Percentiles rank a stretch among this genome's conserved stretches.
Conservation (phyloP, 1,140 invertebrate species). For the Heliothis subflexa region DNA sequence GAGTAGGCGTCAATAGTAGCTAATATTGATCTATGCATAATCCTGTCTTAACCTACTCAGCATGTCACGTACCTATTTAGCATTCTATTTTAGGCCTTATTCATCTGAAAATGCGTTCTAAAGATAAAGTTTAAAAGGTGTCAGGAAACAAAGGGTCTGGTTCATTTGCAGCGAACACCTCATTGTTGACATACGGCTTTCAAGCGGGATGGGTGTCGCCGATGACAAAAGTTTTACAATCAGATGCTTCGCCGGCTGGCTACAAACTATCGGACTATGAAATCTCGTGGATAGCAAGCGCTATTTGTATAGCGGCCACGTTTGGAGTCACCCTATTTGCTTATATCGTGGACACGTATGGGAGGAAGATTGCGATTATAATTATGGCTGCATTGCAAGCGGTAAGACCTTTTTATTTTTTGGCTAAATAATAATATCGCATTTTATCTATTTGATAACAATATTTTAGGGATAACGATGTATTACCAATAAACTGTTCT, state of each 20-base stretch:
- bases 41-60: too few relatives aligned
- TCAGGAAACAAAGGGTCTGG: slow-evolving; percentile 14
- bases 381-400: slow-evolving; percentile 44
- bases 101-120: neutral
- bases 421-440: too few relatives aligned
- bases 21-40: too few relatives aligned
- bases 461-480: too few relatives aligned
- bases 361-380: slow-evolving; percentile 37
- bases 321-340: slow-evolving; percentile 50
- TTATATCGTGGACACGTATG: slow-evolving; percentile 45
- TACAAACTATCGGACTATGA: slow-evolving; percentile 78
- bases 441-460: too few relatives aligned
- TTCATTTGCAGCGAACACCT: slow-evolving; percentile 83
- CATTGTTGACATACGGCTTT: slow-evolving; percentile 83
- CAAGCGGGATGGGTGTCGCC: slow-evolving; percentile 87
- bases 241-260: slow-evolving; percentile 73
- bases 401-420: slow-evolving; percentile 12
- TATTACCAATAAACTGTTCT: too few relatives aligned
- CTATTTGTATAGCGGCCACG: slow-evolving; percentile 71
- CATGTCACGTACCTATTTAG: too few relatives aligned
- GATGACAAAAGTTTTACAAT: slow-evolving; percentile 79
- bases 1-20: too few relatives aligned
- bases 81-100: neutral
- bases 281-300: slow-evolving; percentile 83
- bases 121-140: too few relatives aligned